phyloP scores from a whole-genome alignment of 2,113 vertebrate genomes.

The Lonchura striata region DNA sequence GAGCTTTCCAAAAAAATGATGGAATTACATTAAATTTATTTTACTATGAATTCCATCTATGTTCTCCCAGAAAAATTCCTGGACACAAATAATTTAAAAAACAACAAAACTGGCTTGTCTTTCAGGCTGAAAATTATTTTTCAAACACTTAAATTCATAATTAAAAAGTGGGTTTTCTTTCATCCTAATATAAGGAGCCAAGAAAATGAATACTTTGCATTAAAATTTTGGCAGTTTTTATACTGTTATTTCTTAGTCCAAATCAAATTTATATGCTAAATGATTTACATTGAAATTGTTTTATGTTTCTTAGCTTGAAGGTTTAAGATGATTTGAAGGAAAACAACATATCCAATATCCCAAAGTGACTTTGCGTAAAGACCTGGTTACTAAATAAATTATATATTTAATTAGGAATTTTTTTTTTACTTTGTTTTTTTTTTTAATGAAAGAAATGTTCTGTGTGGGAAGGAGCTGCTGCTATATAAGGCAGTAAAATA shows the following conservation, averaged over 20 bases:
- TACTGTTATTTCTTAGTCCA: background rate
- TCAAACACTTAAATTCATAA: constrained; percentile 26
- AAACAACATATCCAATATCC: constrained; percentile 29
- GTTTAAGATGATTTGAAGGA: constrained; percentile 6
- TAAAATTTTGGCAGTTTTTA: background rate
- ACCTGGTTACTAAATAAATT: background rate
- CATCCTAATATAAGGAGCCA: background rate
- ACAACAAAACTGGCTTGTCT: constrained; percentile 33
- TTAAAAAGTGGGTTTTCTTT: constrained; percentile 33
- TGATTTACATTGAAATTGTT: constrained; percentile 11
- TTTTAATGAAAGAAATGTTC: background rate
- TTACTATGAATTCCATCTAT: constrained; percentile 58
- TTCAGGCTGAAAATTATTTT: constrained; percentile 38
- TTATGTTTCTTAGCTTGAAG: constrained; percentile 25
- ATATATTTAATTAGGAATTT: background rate
- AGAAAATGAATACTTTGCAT: background rate
- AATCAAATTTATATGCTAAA: constrained; percentile 28
- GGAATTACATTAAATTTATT: constrained; percentile 62
- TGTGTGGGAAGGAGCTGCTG: background rate
- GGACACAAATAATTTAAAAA: constrained; percentile 55
- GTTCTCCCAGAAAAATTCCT: constrained; percentile 51
- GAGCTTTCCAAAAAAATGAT: constrained; percentile 48
- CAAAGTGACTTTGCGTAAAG: background rate
- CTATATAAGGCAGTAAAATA: background rate
- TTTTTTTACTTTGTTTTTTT: background rate